Base-by-base conservation (phyloP, 2,888 invertebrate genomes). In the Epinotia ramella region DNA sequence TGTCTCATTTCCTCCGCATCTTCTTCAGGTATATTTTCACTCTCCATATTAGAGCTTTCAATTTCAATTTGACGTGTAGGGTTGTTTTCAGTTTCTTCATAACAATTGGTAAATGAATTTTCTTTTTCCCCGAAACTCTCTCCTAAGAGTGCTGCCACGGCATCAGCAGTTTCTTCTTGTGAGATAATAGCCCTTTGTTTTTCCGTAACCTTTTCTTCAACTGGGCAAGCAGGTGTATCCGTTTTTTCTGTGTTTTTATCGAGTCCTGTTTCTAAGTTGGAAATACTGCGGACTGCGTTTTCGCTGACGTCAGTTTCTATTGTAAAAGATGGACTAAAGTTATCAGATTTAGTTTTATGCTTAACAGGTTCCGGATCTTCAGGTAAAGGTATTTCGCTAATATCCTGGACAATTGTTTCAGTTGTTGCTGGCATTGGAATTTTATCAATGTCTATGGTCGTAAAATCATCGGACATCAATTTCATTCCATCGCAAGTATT, bases 121-220 rank as follows among this genome's bases (percentile, higher is more conserved):
- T 88, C 89, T 83, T 94, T 95, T 18, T 96, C 96, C 1, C 97
- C 97, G 84, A 98, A 98, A 80, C 98, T 97, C 89, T 98, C 98
- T 40, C 97, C 98, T 73, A 98, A 90, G 44, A 98, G 91, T 0
- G 98, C 98, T 11, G 98, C 98, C 0, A 98, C 98, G 0, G 98
- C 98, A 88, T 98, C 98, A 89, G 97, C 98, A 0, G 98, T 98
- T 91, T 98, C 98, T 92, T 98, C 98, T 89, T 98, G 98, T 0
- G 98, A 98, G 83, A 98, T 98, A 0, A 97, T 95, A 12, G 97
- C 97, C 66, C 97, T 95, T 0, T 97, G 97, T 84, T 97, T 97
- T 84, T 97, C 97, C 78, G 97, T 97, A 0, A 89, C 79, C 84
- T 96, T 96, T 69, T 96, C 95, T 11, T 95, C 95, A 3, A 92